These are phyloP conservation scores for Pluvialis apricaria DNA, from an alignment of 2,113 vertebrate species.

Conservation along the genomic window DNA sequence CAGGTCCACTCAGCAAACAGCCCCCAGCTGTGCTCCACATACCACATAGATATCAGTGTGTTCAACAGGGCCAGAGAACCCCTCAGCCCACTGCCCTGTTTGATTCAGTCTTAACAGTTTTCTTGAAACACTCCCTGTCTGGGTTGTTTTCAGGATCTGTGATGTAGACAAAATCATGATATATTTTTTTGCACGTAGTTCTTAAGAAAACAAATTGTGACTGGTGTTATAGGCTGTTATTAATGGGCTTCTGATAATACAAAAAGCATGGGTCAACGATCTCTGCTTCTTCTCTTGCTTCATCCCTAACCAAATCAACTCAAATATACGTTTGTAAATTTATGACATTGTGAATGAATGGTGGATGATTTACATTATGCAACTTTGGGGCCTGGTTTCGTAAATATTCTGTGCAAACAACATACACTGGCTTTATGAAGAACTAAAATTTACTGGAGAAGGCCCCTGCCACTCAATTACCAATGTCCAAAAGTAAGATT, in stretches of 20 bases:
- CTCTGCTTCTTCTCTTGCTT: neutral
- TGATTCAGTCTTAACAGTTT: neutral
- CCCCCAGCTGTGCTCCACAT: neutral
- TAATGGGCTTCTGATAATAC: neutral
- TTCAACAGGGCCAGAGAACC: neutral
- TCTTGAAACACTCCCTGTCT: neutral
- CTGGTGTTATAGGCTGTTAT: neutral
- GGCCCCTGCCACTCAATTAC: neutral
- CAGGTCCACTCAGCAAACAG: neutral
- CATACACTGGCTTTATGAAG: neutral
- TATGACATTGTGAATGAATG: neutral
- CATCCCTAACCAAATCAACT: neutral
- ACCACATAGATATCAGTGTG: fast-evolving
- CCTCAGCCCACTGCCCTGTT: neutral
- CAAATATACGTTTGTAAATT: neutral
- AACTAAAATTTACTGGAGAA: neutral
- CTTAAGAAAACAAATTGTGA: neutral
- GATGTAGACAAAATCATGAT: neutral
- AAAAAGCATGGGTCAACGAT: neutral
- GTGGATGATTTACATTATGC: neutral
- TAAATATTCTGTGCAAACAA: neutral
- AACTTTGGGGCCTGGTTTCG: neutral
- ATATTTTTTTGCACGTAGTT: neutral
- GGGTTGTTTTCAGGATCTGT: neutral
- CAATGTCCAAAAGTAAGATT: neutral